Evolutionary conservation across 2,888 invertebrate genomes (phyloP), one percentile per base, ranked within the genome.

Genomic region (Xiphydria camelus): DNA sequence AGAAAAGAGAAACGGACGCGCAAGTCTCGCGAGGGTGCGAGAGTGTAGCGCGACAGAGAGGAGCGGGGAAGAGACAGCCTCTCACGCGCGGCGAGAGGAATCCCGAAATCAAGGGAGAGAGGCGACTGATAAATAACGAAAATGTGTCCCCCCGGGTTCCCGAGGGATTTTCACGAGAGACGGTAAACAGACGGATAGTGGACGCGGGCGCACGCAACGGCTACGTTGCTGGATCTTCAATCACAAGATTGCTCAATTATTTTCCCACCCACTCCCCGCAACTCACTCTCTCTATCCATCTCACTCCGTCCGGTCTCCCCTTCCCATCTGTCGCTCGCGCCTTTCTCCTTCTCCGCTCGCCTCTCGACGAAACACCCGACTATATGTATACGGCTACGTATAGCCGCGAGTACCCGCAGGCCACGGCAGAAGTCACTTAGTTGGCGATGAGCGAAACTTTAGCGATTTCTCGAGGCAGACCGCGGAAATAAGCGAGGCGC

Each of bases 211-310:
- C 49, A 44, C 39, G 53, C 54, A 53, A 52, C 43, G 49, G 49
- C 48, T 49, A 50, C 40, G 47, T 43, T 45, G 49, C 51, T 49
- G 48, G 36, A 32, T 23, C 21, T 17, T 9, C 25, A 37, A 9
- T 14, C 38, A 26, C 21, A 23, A 17, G 36, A 31, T 73, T 72
- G 71, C 70, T 72, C 72, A 68, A 72, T 68, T 70, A 70, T 70
- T 62, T 61, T n/a, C n/a, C n/a, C n/a, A n/a, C n/a, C n/a, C n/a
- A n/a, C n/a, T n/a, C 26, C 14, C 10, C 4, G 3, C 12, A 26
- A 7, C 14, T 26, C 26, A 12, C 10, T 26, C 26, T 5, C 14
- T 26, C 26, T n/a, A 26, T 26, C 2, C 26, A 12, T n/a, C 14
- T n/a, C 26, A 14, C 14, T n/a, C 41, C 45, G 43, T 33, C 36